Percentiles rank a stretch among this genome's conserved stretches.
phyloP scores from a whole-genome alignment of 1,140 invertebrate species.

The Doryteuthis pealeii region DNA sequence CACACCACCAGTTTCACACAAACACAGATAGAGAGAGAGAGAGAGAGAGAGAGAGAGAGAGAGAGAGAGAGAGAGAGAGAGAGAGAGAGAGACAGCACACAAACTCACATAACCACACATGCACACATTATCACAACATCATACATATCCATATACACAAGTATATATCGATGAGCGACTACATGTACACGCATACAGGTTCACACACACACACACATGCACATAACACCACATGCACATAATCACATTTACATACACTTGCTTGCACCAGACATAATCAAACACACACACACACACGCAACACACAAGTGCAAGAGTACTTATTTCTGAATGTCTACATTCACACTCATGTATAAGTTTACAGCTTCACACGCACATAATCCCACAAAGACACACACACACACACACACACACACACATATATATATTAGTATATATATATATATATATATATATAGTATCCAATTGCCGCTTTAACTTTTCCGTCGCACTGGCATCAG shows the following conservation, averaged over 20 bases:
- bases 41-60: too few relatives aligned
- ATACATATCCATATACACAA: background rate
- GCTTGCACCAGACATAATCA: background rate
- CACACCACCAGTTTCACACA: too few relatives aligned
- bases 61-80: too few relatives aligned
- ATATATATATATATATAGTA: too few relatives aligned
- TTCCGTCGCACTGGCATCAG: too few relatives aligned
- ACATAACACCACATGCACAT: background rate
- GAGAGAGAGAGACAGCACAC: background rate
- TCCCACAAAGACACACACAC: too few relatives aligned
- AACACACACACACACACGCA: background rate
- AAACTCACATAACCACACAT: background rate
- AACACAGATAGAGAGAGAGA: too few relatives aligned
- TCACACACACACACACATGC: too few relatives aligned
- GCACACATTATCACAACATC: background rate
- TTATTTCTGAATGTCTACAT: background rate
- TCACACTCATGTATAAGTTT: background rate
- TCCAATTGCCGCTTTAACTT: too few relatives aligned
- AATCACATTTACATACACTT: background rate
- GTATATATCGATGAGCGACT: background rate
- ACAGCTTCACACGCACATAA: background rate
- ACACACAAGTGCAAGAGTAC: background rate
- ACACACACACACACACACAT: background rate
- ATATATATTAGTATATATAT: too few relatives aligned
- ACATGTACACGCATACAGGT: background rate